A percentile compares a stretch with the other conserved stretches of the same genome.
Conservation (phyloP, 2,797 vertebrate species). For the Spizella passerina region DNA sequence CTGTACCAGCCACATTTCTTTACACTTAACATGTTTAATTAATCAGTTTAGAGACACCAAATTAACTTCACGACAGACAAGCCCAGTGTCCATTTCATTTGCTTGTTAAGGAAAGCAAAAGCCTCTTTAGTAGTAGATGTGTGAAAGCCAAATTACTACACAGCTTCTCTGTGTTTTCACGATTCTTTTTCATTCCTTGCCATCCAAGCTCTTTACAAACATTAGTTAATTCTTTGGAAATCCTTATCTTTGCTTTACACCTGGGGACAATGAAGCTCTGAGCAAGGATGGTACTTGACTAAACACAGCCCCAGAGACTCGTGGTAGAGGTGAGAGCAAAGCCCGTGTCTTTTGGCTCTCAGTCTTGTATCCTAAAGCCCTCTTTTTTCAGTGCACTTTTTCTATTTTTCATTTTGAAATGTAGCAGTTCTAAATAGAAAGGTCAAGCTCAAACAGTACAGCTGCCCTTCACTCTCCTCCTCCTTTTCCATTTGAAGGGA, state of each 20-base stretch:
- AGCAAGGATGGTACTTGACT: not conserved
- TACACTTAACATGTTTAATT: not conserved
- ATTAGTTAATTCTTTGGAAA: not conserved
- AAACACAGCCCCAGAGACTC: not conserved
- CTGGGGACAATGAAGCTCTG: not conserved
- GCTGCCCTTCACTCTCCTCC: not conserved
- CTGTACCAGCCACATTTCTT: not conserved
- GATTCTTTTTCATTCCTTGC: not conserved
- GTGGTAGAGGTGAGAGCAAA: not conserved
- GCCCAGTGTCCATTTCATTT: not conserved
- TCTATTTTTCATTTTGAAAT: not conserved
- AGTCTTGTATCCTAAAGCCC: not conserved
- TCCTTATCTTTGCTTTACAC: not conserved
- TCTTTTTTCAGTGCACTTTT: not conserved
- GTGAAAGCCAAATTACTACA: not conserved
- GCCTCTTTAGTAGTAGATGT: not conserved
- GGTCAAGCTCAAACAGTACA: not conserved
- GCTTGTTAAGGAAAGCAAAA: not conserved
- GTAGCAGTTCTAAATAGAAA: not conserved
- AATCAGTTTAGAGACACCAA: not conserved
- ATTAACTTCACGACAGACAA: not conserved
- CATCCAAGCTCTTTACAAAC: not conserved
- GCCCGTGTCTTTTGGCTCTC: not conserved
- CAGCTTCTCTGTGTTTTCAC: not conserved
- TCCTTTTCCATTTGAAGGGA: not conserved